phyloP scores from a whole-genome alignment of 2,888 invertebrate species.

The Neoscelio sp. region DNA sequence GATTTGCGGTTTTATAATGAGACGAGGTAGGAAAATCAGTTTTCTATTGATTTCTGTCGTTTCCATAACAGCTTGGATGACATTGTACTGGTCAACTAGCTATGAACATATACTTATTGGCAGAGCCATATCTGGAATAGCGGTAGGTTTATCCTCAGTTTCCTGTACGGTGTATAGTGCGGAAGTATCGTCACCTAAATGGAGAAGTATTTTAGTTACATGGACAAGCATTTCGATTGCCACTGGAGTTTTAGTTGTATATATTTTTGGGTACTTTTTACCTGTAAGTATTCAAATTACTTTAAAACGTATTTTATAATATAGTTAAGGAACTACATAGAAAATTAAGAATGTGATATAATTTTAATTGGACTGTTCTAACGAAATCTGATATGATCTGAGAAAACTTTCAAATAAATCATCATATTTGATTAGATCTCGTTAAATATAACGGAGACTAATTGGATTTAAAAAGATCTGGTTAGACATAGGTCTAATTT shows the following conservation, averaged over 20 bases:
- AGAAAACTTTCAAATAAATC: too few relatives aligned
- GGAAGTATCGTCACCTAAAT: conserved; percentile 83
- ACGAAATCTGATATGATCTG: too few relatives aligned
- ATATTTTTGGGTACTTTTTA: conserved; percentile 84
- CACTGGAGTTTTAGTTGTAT: conserved; percentile 84
- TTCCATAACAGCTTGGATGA: conserved; percentile 84
- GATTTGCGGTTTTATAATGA: conserved; percentile 84
- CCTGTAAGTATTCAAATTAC: conserved; percentile 80
- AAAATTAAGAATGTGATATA: too few relatives aligned
- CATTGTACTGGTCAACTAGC: conserved; percentile 82
- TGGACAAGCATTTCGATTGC: conserved; percentile 85
- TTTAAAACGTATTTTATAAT: too few relatives aligned
- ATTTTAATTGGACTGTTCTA: too few relatives aligned
- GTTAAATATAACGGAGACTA: too few relatives aligned
- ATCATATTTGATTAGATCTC: too few relatives aligned
- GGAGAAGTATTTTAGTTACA: conserved; percentile 84
- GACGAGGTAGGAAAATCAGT: conserved; percentile 84
- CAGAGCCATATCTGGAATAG: conserved; percentile 83
- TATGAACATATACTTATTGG: conserved; percentile 83
- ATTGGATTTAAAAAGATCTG: too few relatives aligned
- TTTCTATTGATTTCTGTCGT: conserved; percentile 83
- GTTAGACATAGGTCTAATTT: too few relatives aligned
- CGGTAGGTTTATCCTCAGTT: conserved; percentile 84
- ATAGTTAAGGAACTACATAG: too few relatives aligned
- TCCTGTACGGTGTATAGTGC: conserved; percentile 85